Evolutionary conservation across 2,888 invertebrate species (phyloP).

Genomic region (Cosmia pyralina): DNA sequence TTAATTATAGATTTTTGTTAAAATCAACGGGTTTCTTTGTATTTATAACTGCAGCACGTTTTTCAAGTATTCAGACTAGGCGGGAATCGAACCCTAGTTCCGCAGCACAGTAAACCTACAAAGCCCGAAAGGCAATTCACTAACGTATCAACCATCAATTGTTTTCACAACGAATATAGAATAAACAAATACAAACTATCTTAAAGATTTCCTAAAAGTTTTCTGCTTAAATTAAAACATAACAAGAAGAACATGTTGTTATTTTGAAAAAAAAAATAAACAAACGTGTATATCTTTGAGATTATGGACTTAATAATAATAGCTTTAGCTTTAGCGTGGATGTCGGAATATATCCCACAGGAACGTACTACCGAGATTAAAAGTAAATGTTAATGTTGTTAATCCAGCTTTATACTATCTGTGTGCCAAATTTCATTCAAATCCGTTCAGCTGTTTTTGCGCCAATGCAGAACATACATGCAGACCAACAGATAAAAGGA

Average conservation of each 20-base stretch:
- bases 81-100: neutral
- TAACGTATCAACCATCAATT: neutral
- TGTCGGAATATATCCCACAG: too few species aligned
- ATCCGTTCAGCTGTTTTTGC: too few species aligned
- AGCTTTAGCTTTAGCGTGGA: too few species aligned
- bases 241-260: neutral
- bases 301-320: neutral
- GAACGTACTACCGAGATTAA: too few species aligned
- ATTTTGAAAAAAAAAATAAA: neutral
- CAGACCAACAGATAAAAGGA: too few species aligned
- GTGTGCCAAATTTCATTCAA: too few species aligned
- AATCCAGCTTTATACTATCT: too few species aligned
- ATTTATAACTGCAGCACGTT: neutral
- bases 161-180: neutral
- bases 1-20: neutral
- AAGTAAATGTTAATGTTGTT: too few species aligned
- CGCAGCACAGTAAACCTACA: neutral
- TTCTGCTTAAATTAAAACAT: neutral
- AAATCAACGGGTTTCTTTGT: neutral
- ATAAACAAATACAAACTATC: neutral
- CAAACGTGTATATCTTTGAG: neutral
- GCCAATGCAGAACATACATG: too few species aligned
- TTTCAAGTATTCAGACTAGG: neutral
- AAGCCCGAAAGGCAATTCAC: neutral
- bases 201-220: neutral